Evolutionary conservation across 2,113 vertebrate genomes (phyloP), one percentile per base, ranked within the genome.

Genomic region (Glaucomys volans): DNA sequence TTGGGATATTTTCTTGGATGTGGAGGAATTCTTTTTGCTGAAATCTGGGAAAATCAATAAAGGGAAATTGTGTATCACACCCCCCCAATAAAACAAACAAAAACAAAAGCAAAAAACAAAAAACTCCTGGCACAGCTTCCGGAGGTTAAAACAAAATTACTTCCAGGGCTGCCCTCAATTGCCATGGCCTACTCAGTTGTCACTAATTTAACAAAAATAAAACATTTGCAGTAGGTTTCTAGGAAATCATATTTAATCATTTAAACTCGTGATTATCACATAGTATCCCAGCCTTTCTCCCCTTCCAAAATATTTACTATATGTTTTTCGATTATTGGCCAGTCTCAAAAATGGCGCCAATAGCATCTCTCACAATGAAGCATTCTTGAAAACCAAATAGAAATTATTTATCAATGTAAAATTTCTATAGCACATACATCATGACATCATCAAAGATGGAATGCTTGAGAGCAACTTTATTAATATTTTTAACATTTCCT

Each of bases 121-220:
- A 82, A 67, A 62, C 24, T 1, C 32, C 0, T 0, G 28, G 47
- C 44, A 32, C 42, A 50, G 30, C 62, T 97, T 95, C 95, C 95
- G 97, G 95, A 37, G 54, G 42, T 18, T 47, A 85, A n/a, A 81
- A 67, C 17, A 12, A 30, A 92, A 96, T 71, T 96, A 92, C 93
- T 98, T 98, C 97, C 97, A 8, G 96, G 84, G 67, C 17, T 95
- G 95, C 97, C 97, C 95, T 22, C 74, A 96, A 66, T 96, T 88
- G 87, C 44, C 44, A 92, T 97, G 95, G 96, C 66, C 35, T 52
- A 40, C 24, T 57, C 35, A 4, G 5, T 20, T 2, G 11, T 18
- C 32, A 26, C 22, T 62, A 17, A 84, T 35, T 42, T 37, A 44
- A 76, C 14, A 54, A 80, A 87, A 79, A 28, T 8, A 9, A 62